Base-by-base conservation (phyloP, 1,140 invertebrate genomes). In the Sminthurides bifidus region DNA sequence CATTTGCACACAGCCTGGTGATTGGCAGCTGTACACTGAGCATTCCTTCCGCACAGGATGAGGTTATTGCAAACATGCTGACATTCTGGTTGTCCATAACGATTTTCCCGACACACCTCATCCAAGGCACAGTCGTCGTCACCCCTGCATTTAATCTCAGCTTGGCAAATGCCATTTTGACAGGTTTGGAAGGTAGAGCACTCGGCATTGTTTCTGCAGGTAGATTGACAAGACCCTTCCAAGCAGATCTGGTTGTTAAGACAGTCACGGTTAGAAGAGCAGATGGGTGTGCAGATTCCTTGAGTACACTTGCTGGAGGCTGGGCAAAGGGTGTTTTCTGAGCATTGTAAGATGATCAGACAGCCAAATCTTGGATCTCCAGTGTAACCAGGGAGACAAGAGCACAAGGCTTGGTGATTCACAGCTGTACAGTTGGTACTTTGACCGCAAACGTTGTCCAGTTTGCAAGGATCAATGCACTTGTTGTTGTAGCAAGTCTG, bases 161-260 rank as follows among this genome's bases (percentile, higher is more conserved):
- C 82, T 19, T 79, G 81, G 65, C 87, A 90, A 54, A 90, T 83
- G 63, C 79, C 84, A 64, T 89, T 86, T 46, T 77, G 75, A 66
- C 87, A 92, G 62, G 79, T 85, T 68, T 88, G 85, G 64, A 81
- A 83, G 43, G 85, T 79, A 0, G 85, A 83, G 67, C 88, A 91
- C 1, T 80, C 84, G 0, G 74, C 70, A 65, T 89, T 87, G 0
- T 75, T 72, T 59, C 80, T 78, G 65, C 87, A 91, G 2, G 81
- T 85, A n/a, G 83, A 75, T 65, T 85, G 81, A 65, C 87, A 89
- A 12, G 84, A 76, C 8, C 79, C 79, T 69, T 83, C 79, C 51
- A 89, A 80, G 65, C 87, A 90, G 12, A 87, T 67, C 70, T 89
- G 85, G 60, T 87, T 82, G 21, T 77, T 75, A 37, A 87, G 81